These are phyloP conservation scores for Myrmophylax atrothorax DNA, from an alignment of 2,113 vertebrate species.

Conservation along the genomic window DNA sequence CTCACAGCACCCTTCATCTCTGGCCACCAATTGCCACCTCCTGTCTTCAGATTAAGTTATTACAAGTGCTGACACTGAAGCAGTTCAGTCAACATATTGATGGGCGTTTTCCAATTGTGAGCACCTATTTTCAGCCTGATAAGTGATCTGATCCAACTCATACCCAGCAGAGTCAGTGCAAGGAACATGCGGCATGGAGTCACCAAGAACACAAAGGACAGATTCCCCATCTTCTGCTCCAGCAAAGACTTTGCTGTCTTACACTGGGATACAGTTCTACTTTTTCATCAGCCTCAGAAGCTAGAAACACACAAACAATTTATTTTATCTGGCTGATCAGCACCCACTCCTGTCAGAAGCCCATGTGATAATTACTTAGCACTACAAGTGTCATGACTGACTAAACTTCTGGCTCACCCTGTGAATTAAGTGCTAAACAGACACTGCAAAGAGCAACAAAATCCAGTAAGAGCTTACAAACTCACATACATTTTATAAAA, in stretches of 20 bases:
- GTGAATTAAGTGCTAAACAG: neutral
- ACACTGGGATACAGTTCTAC: neutral
- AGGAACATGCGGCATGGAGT: fast-evolving
- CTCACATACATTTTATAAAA: neutral
- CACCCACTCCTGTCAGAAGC: neutral
- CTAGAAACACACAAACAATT: neutral
- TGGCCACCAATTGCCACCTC: neutral
- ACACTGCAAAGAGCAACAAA: neutral
- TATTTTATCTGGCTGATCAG: neutral
- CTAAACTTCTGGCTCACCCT: neutral
- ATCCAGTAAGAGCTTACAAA: neutral
- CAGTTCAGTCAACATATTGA: neutral
- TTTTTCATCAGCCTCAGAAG: neutral
- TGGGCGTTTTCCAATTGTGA: neutral
- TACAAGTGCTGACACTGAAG: neutral
- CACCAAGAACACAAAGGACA: neutral
- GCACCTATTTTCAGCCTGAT: neutral
- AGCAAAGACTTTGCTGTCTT: neutral
- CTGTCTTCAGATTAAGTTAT: neutral
- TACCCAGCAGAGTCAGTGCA: neutral
- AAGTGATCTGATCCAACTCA: neutral
- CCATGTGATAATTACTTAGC: neutral
- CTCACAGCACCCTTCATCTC: neutral
- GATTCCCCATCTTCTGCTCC: neutral
- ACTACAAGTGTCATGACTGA: neutral